Evolutionary conservation across 2,113 vertebrate genomes (phyloP), one percentile per base, ranked within the genome.

Genomic region (rabbit (Oryctolagus cuniculus)): DNA sequence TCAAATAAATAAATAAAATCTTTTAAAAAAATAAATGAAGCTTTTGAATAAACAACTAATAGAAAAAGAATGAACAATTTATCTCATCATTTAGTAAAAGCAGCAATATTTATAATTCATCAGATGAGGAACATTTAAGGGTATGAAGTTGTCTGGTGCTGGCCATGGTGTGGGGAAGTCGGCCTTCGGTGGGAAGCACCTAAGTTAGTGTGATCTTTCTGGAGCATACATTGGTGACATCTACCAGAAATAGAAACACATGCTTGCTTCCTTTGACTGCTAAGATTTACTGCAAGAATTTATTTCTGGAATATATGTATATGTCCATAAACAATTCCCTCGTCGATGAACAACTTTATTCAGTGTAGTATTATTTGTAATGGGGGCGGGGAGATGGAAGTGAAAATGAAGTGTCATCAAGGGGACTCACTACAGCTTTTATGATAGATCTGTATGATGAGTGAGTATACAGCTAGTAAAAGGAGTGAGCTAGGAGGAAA

Each of bases 61-160:
- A 80, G 19, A 25, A 79, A 82, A 91, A 70, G 61, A 83, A 88
- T 44, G 27, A 69, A 64, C 6, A 38, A 51, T 92, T 88, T 73
- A 5, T 74, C 6, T 44, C 13, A 66, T 38, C 69, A 74, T 55
- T 74, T 87, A 67, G 63, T 72, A 78, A 85, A 94, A 72, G 51
- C 8, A 87, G 55, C 6, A 83, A 5, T 36, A 66, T 97, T 78
- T 94, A 49, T 86, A 55, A 72, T 63, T 84, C 87, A 58, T 24
- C 34, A 77, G 25, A 67, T 51, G 38, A 38, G 7, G 2, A 70
- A 72, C 53, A 89, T 12, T 38, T 34, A 75, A 75, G 74, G 13
- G 9, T 22, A 24, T 64, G 16, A n/a, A 15, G 10, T 10, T 85
- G 6, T 69, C 34, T 9, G 4, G 53, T 51, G 36, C 31, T 79